phyloP scores from a whole-genome alignment of 2,888 invertebrate species.

The Euplagia quadripunctaria region DNA sequence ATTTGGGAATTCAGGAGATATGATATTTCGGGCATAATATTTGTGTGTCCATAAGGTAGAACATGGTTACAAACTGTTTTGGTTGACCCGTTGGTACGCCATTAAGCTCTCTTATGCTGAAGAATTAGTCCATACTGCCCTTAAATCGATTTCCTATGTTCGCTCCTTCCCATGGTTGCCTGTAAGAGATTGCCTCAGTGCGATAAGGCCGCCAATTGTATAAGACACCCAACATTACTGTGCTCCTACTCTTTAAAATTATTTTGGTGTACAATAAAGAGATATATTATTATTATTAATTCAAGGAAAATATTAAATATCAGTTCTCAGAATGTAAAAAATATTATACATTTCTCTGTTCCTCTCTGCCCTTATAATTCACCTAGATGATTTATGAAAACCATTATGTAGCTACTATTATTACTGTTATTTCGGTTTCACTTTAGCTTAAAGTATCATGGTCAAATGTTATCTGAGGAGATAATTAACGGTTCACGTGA shows the following conservation, averaged over 20 bases:
- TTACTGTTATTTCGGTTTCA: conserved; percentile 29
- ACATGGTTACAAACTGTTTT: too few species aligned
- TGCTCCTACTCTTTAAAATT: too few species aligned
- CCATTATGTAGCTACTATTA: conserved; percentile 18
- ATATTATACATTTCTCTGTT: background rate
- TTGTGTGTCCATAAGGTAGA: background rate
- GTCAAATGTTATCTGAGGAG: conserved; percentile 38
- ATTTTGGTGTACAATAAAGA: too few species aligned
- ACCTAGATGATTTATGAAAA: conserved; percentile 23
- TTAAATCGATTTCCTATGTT: too few species aligned
- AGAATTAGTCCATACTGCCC: background rate
- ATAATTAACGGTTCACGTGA: conserved; percentile 49
- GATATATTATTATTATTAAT: too few species aligned
- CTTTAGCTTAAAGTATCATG: conserved; percentile 49
- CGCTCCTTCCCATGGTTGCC: too few species aligned
- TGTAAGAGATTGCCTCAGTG: too few species aligned
- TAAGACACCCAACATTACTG: too few species aligned
- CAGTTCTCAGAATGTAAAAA: background rate
- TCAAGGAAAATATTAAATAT: background rate
- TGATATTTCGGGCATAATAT: too few species aligned
- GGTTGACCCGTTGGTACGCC: background rate
- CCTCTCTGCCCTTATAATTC: conserved; percentile 13
- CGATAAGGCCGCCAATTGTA: too few species aligned
- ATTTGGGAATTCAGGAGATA: background rate
- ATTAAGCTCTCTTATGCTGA: background rate